phyloP scores from a whole-genome alignment of 2,113 vertebrate species.

The Stegastes partitus region DNA sequence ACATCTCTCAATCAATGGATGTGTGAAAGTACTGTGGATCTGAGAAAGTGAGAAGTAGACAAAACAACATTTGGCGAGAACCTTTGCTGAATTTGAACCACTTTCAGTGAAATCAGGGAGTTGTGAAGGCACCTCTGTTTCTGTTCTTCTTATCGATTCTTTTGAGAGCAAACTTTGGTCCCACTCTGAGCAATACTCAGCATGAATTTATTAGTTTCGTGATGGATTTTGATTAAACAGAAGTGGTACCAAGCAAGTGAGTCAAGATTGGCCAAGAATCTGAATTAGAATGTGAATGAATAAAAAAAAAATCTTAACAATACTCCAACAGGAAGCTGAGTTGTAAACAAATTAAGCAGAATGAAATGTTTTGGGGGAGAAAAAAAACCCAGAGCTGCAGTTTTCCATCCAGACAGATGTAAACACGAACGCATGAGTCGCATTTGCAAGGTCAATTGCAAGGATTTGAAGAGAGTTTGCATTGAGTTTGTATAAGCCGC shows the following conservation, averaged over 20 bases:
- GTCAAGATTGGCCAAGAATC: neutral
- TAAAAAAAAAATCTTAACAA: neutral
- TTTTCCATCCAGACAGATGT: too few relatives aligned
- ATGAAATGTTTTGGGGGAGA: neutral
- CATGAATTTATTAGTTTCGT: neutral
- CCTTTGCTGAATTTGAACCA: neutral
- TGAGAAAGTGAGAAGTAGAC: neutral
- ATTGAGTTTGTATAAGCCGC: neutral
- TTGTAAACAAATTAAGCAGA: neutral
- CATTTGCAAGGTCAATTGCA: slow-evolving; percentile 21
- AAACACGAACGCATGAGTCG: neutral
- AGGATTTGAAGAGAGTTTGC: neutral
- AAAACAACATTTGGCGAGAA: neutral
- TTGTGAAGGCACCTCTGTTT: neutral
- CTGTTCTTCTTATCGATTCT: too few relatives aligned
- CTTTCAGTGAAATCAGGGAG: neutral
- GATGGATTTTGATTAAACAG: neutral
- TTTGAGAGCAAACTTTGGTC: too few relatives aligned
- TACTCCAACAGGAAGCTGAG: neutral
- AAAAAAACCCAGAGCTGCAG: slow-evolving; percentile 3
- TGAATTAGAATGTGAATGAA: neutral
- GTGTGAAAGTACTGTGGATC: neutral
- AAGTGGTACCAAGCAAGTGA: neutral
- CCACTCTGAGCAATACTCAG: neutral
- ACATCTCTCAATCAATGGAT: neutral